Base-by-base conservation (phyloP, 2,113 vertebrate species). In the Neopipo cinnamomea region DNA sequence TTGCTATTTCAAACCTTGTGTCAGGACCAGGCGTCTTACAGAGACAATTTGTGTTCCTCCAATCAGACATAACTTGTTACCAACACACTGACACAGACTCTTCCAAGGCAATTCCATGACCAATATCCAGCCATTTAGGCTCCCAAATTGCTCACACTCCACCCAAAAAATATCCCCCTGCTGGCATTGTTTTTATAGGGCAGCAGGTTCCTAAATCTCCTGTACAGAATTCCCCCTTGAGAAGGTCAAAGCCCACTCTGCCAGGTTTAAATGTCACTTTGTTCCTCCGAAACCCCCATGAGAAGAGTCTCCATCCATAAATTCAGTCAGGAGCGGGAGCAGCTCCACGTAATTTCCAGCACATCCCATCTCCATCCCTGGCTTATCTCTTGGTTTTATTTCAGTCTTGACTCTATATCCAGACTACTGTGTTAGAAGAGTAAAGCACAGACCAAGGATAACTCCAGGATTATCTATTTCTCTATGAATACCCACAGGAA, bases 201-300 rank as follows among this genome's bases (percentile, higher is more conserved):
- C 17, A 39, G 41, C 7, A 65, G 3, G 33, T 47, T 84, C 58
- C 41, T 59, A 33, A 63, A 50, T 46, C 1, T 80, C 25, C 33
- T 4, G 0, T 4, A 8, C 0, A 27, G 11, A 56, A 1, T 58
- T 76, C 8, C 16, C 39, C 6, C 23, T 4, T n/a, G 20, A 25
- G 62, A 8, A 11, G 10, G 4, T 7, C 31, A 28, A 77, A 50
- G 4, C 5, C 24, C 11, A 0, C 27, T 50, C 6, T 55, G 2
- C 16, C 35, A 17, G 5, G 9, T 56, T 68, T 68, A 77, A 67
- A 10, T 27, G 11, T 14, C 47, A 4, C 33, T 37, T 47, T 47
- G 27, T 4, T 15, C 3, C 14, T 58, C 49, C 42, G 56, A 66
- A 89, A 35, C 25, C 31, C 28, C 5, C 9, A 5, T 8, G 8